Evolutionary conservation across 2,888 invertebrate genomes (phyloP), one percentile per base, ranked within the genome.

Genomic region (Papilio demoleus): DNA sequence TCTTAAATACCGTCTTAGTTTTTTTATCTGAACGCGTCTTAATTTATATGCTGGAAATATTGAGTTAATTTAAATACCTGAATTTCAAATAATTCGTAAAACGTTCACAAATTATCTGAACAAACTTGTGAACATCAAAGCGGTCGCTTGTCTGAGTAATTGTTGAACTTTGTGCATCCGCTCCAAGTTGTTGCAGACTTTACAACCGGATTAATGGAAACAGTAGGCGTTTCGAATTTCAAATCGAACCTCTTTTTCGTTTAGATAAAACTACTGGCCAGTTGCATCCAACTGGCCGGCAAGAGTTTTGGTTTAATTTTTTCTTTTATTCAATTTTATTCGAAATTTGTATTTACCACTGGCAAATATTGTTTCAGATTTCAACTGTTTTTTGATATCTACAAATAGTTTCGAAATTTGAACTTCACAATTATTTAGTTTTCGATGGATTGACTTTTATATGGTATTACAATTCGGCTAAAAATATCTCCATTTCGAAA

Each of bases 151-250:
- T 36, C 58, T 36, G 58, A 19, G 34, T 59, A 19, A 59, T 59
- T 58, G 36, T 59, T 59, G 36, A 59, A 59, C 19, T 59, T 59
- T 59, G 58, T 36, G 31, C 58, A 36, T 36, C 58, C 36, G 58
- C 19, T 36, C 58, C 19, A 22, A 59, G 22, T 36, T 59, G 58
- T 59, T 59, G 19, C 58, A 11, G 22, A 59, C 36, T 59, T 59
- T 14, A 59, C 58, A 58, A 58, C 4, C 22, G 34, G 58, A 59
- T 59, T 58, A 58, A 11, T 17, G n/a, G 1, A 58, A 17, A 34
- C 34, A 9, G 58, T 58, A 27, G 34, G 14, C 50, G 27, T 50
- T 27, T 50, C 6, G 14, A 4, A 27, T 27, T 50, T 27, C 50
- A 50, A 50, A 27, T 50, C 6, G 22, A 8, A 47, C 47, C 22